Evolutionary conservation across 2,888 invertebrate genomes (phyloP).

Genomic region (Lasioglossum leucozonium): DNA sequence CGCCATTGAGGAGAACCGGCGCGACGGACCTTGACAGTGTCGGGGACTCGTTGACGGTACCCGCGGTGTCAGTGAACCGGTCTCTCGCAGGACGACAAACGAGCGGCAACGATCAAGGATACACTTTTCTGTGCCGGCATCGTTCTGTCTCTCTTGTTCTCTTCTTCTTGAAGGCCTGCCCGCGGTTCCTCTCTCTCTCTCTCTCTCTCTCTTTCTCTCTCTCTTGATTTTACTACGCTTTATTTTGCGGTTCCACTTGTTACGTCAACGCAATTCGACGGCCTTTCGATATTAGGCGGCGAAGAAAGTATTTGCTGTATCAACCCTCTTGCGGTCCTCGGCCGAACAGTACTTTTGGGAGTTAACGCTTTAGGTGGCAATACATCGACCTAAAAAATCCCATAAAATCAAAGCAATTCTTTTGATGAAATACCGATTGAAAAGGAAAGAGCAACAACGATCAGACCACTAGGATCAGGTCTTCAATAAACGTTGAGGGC

Average conservation of each 20-base stretch:
- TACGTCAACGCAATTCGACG: not conserved
- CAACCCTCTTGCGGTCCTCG: not conserved
- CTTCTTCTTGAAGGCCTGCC: not conserved
- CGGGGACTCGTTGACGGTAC: constrained; percentile 68
- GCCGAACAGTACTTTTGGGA: not conserved
- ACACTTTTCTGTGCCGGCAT: constrained; percentile 51
- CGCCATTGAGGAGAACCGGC: constrained; percentile 78
- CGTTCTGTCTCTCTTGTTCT: not conserved
- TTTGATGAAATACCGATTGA: no score
- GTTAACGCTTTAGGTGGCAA: not conserved
- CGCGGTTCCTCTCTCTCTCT: constrained; percentile 16
- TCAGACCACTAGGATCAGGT: no score
- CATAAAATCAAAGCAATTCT: not conserved
- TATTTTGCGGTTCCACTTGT: not conserved
- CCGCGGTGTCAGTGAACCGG: constrained; percentile 79
- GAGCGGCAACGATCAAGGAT: constrained; percentile 72
- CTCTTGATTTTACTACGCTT: not conserved
- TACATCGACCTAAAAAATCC: not conserved
- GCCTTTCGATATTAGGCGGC: not conserved
- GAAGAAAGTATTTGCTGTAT: not conserved
- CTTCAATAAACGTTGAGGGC: no score
- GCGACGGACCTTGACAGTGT: constrained; percentile 81
- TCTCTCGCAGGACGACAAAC: constrained; percentile 65
- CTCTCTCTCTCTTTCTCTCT: not conserved
- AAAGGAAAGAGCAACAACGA: no score